phyloP scores from a whole-genome alignment of 1,140 invertebrate species.

The Acromyrmex echinatior region DNA sequence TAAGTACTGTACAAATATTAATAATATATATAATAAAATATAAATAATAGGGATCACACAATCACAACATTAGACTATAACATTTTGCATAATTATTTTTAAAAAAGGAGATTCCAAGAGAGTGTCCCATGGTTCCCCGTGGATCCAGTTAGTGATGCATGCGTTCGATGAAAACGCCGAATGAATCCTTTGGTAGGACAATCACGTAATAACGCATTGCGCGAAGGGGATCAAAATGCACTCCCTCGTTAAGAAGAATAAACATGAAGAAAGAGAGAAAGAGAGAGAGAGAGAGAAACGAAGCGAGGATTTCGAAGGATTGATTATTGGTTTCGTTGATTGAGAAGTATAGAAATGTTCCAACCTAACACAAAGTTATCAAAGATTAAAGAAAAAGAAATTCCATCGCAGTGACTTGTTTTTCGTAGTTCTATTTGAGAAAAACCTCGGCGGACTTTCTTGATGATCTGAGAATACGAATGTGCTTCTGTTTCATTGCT shows the following conservation, averaged over 20 bases:
- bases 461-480: background rate
- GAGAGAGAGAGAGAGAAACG: too few relatives aligned
- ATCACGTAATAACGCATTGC: conserved; percentile 26
- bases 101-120: too few relatives aligned
- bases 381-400: background rate
- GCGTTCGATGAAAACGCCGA: background rate
- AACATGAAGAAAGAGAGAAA: background rate
- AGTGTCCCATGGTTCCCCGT: too few relatives aligned
- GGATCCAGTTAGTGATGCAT: background rate
- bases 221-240: background rate
- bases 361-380: background rate
- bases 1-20: too few relatives aligned
- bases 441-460: background rate
- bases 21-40: too few relatives aligned
- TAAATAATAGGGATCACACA: too few relatives aligned
- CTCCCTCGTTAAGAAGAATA: background rate
- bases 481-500: background rate
- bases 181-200: background rate
- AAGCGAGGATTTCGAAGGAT: background rate
- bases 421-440: background rate
- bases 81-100: too few relatives aligned
- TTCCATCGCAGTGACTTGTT: background rate
- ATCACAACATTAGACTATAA: too few relatives aligned
- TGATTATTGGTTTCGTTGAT: background rate
- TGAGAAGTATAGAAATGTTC: background rate